Base-by-base conservation (phyloP, 1,140 invertebrate species). In the Philopotamus ludificatus region DNA sequence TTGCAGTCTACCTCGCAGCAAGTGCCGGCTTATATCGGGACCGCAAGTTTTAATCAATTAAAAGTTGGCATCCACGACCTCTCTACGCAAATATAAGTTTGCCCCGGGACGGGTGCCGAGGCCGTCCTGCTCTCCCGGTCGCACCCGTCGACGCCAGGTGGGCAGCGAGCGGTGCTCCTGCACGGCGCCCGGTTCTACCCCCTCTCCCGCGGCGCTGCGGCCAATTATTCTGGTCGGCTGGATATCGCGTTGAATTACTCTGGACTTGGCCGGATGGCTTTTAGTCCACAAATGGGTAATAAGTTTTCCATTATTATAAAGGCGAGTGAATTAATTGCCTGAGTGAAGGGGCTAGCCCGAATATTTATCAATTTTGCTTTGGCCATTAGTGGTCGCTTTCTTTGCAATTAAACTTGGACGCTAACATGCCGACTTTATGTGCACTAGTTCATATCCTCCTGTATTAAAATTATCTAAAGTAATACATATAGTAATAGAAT, bases 21-120 rank as follows among this genome's bases (percentile, higher is more conserved):
- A 15, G 51, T 25, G 20, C 28, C 41, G 57, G 57, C 62, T 64
- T 68, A 68, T 65, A 66, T 66, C 53, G 63, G 58, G 67, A 69
- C 59, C 59, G 49, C 68, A 70, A 70, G 53, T 70, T 70, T 70
- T 70, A 70, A 70, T 70, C 61, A 64, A 70, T 70, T 70, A 70
- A 70, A 70, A 70, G 59, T 70, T 70, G 65, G 59, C 59, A 55
- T 63, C n/a, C 68, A 60, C 67, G 58, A 65, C 55, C 63, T 60
- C 63, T 65, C 66, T 15, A 61, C 62, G 66, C 62, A 63, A 68
- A 68, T 65, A 68, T 66, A 66, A 64, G 50, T 49, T 49, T 47
- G 21, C 50, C 50, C 9, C 4, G 3, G 16, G 7, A 20, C 23
- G 21, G 23, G 9, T 53, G n/a, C n/a, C n/a, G 50, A 12, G 50